Base-by-base conservation (phyloP, 2,888 invertebrate genomes). In the Meiosimyza decipiens region DNA sequence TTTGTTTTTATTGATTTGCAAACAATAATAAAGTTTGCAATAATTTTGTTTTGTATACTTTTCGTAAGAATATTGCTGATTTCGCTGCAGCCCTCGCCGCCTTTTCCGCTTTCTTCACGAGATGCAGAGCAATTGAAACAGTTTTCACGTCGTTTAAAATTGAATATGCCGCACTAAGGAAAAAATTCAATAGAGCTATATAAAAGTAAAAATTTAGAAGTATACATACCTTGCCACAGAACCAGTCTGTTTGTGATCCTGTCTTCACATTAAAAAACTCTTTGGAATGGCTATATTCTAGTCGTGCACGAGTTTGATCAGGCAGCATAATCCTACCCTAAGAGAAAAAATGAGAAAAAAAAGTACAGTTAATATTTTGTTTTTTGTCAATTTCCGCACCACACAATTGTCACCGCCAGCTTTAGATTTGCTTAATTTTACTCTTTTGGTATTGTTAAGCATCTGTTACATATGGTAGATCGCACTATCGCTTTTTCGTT, bases 91-190 rank as follows among this genome's bases (percentile, higher is more conserved):
- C 94, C 96, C 82, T 95, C 95, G 64, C 94, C 93, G 71, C 93
- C 93, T 79, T 94, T 92, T 78, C 94, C 93, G 75, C 95, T 95
- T 80, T 97, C 96, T 79, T 92, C 92, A 73, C 96, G 90, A 65
- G 95, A 93, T 16, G 96, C 94, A 80, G 92, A 93, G 86, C 99
- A 99, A 85, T 97, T 94, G 87, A 97, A 99, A 87, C 99, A 99
- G 73, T 93, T 91, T 82, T 95, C 95, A 74, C 99, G 91, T 74
- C 98, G 90, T 87, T 97, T 96, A 86, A 99, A 99, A 88, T 99
- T 99, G 85, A 96, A 96, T 51, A 95, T 94, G 71, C 96, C 96
- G 89, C 99, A 99, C 93, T 97, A 87, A 5, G 59, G 57, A 15
- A 2, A 40, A 51, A 47, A 47, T 6, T 70, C 18, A 9, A 40